These are phyloP conservation scores for Agrotis puta DNA, from an alignment of 2,888 invertebrate genomes.

Conservation along the genomic window DNA sequence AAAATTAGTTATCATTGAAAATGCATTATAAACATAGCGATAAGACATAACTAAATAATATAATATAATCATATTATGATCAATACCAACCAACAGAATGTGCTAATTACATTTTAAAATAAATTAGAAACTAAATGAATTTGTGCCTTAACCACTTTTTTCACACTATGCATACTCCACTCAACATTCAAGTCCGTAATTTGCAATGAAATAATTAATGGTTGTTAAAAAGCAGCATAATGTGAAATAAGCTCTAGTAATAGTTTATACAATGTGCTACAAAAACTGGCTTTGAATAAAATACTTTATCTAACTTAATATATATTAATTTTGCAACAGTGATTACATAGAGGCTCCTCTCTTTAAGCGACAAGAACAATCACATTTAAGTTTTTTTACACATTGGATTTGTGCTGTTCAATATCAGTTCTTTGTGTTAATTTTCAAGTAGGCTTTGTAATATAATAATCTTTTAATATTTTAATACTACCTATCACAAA, in stretches of 20 bases:
- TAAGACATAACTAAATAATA: constrained; percentile 53
- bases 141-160: constrained; percentile 54
- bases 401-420: constrained; percentile 49
- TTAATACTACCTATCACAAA: constrained; percentile 76
- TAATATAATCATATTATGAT: too few species aligned
- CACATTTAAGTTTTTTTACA: constrained; percentile 43
- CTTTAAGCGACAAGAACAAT: constrained; percentile 59
- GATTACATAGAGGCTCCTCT: constrained; percentile 47
- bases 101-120: constrained; percentile 60
- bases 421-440: constrained; percentile 65
- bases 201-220: constrained; percentile 6
- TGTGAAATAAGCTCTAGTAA: constrained; percentile 51
- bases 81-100: constrained; percentile 48
- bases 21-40: constrained; percentile 62
- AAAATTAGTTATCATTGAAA: constrained; percentile 59
- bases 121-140: constrained; percentile 59
- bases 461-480: constrained; percentile 63
- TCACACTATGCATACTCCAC: constrained; percentile 44
- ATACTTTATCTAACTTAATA: constrained; percentile 53
- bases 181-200: constrained; percentile 28
- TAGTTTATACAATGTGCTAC: constrained; percentile 55
- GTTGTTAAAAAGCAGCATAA: constrained; percentile 24
- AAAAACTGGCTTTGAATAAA: constrained; percentile 53
- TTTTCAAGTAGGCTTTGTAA: constrained; percentile 69
- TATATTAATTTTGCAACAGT: constrained; percentile 59